Base-by-base conservation (phyloP, 2,888 invertebrate species). In the Drosophila putrida region DNA sequence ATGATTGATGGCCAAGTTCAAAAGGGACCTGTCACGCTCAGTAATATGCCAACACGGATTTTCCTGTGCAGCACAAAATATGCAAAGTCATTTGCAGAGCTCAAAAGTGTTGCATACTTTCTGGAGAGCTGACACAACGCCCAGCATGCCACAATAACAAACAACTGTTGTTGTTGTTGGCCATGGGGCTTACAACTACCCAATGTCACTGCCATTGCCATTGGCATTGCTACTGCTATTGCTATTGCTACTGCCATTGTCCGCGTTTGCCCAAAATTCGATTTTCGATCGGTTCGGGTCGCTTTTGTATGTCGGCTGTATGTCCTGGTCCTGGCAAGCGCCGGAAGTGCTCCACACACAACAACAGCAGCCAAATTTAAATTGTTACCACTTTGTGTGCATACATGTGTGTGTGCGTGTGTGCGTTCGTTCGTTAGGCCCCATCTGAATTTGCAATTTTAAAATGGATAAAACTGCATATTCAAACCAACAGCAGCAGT, bases 141-240 rank as follows among this genome's bases (percentile, higher is more conserved):
- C 44, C 58, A 54, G 31, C 31, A 10, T 44, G 47, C 59, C n/a
- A 67, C 50, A 49, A 53, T 39, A 38, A 43, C 65, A 65, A 54
- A n/a, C n/a, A n/a, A n/a, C n/a, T n/a, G n/a, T n/a, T n/a, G n/a
- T 44, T 41, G 41, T 57, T 59, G 59, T 43, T 44, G 63, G 62
- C 75, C 46, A 43, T 55, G 59, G 62, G 43, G 58, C 25, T 15
- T 67, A 35, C 54, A 55, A 64, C 53, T 65, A 49, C 0, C 60
- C 88, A 82, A 85, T 85, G 88, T 74, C 82, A 84, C 67, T 81
- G 60, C 60, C 87, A 78, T 72, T 80, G 84, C 68, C 81, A 80
- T 36, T n/a, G n/a, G n/a, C n/a, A n/a, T n/a, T 68, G 85, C 68
- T 71, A 80, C 39, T 66, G 85, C 68, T 71, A 74, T 70, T 61